Evolutionary conservation across 1,140 invertebrate species (phyloP), one percentile per base, ranked within the genome.

Genomic region (Pogonomyrmex barbatus): DNA sequence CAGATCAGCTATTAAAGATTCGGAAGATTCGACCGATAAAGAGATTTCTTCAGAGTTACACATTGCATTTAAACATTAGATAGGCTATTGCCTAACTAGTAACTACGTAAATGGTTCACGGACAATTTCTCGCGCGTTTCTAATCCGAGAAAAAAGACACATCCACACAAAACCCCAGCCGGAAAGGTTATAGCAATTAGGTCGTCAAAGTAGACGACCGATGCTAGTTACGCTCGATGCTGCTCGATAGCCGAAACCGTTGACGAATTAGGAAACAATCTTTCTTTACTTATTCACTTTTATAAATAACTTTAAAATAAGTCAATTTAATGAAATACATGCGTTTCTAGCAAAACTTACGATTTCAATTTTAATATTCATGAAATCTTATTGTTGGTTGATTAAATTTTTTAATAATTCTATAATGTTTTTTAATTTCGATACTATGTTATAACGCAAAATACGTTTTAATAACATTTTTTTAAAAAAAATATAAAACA

Each of bases 21-120:
- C 71, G 42, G 30, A 12, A 67, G 62, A 85, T 85, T 85, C 12
- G 50, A 62, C 58, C 52, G 58, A 84, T 84, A 76, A 84, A 56
- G 8, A 76, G 50, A 45, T 63, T 54, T 62, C 45, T 60, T 14
- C n/a, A 42, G 63, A 73, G 62, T 30, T 12, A 8, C 62, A 63
- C 39, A 9, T 54, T 70, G 14, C n/a, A 24, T 1, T 84, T 84
- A 50, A 30, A 71, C n/a, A 54, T 82, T 70, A n/a, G 6, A 60
- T 17, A 39, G 12, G 6, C 33, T 42, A 39, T 73, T 76, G 47
- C 24, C 39, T 84, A 84, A 84, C 76, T 84, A 76, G 58, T 42
- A 52, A 33, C 33, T 63, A 63, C 71, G 30, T 60, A 85, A 78
- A 78, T 33, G 42, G 12, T 12, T 78, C 39, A 58, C 33, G 58